These are phyloP conservation scores for Hedya salicella DNA, from an alignment of 2,888 invertebrate genomes.

Conservation along the genomic window DNA sequence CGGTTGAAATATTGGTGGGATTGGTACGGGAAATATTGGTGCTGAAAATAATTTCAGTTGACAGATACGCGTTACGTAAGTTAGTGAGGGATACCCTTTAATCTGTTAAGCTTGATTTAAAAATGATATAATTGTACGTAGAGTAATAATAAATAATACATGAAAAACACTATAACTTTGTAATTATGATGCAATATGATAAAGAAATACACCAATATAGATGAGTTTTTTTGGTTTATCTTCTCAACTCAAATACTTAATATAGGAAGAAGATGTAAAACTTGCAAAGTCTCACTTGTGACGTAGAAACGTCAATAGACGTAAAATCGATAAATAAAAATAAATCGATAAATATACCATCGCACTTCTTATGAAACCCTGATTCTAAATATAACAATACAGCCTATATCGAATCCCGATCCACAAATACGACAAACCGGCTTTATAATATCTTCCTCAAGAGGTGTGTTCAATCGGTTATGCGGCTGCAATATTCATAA, in stretches of 20 bases:
- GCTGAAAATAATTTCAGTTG: slow-evolving; percentile 69
- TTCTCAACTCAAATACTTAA: no score
- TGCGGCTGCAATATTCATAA: slow-evolving; percentile 62
- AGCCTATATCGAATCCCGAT: slow-evolving; percentile 55
- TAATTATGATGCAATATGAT: no score
- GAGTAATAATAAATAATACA: no score
- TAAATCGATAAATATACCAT: no score
- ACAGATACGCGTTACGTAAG: slow-evolving; percentile 12
- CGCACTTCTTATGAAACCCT: slow-evolving; percentile 48
- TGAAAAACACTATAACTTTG: no score
- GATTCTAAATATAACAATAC: slow-evolving; percentile 29
- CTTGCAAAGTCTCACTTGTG: no score
- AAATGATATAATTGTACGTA: no score
- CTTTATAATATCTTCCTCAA: slow-evolving; percentile 80
- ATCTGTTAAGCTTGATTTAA: slow-evolving; percentile 1
- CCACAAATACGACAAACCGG: slow-evolving; percentile 76
- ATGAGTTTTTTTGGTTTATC: no score
- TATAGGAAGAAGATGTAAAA: no score
- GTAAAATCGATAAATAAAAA: no score
- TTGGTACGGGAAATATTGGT: slow-evolving; percentile 78
- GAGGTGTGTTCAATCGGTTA: slow-evolving; percentile 82
- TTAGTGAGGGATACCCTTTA: neutral
- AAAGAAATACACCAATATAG: no score
- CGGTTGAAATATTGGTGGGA: slow-evolving; percentile 58
- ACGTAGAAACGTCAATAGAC: no score